phyloP scores from a whole-genome alignment of 1,140 invertebrate genomes.

The Philopotamus ludificatus region DNA sequence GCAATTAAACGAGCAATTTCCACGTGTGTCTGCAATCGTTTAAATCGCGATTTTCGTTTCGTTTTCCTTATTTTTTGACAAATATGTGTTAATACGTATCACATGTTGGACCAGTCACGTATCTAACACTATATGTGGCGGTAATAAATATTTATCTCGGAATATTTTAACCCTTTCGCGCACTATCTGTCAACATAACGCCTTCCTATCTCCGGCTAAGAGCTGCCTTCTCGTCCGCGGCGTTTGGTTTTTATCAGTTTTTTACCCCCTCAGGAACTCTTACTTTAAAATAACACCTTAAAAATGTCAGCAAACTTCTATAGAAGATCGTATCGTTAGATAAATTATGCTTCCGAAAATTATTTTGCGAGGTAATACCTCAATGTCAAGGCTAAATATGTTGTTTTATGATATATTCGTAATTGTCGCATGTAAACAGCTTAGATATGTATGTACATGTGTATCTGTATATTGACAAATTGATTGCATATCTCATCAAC shows the following conservation, averaged over 20 bases:
- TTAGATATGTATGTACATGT: constrained; percentile 5
- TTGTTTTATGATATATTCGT: background rate
- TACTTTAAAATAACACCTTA: background rate
- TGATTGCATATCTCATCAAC: constrained; percentile 26
- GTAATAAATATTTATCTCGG: background rate
- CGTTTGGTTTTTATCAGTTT: background rate
- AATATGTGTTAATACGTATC: too few species aligned
- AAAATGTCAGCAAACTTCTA: background rate
- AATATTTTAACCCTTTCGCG: background rate
- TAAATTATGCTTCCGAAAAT: background rate
- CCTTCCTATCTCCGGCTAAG: background rate
- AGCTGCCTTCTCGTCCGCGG: background rate
- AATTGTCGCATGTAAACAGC: background rate
- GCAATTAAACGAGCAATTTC: too few species aligned
- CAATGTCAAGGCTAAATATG: background rate
- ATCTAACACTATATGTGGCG: background rate
- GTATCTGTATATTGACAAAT: constrained; percentile 18
- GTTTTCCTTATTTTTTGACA: too few species aligned
- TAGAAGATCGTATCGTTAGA: background rate
- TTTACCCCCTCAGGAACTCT: background rate
- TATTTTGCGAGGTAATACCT: background rate
- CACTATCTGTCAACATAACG: background rate
- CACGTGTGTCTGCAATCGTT: too few species aligned
- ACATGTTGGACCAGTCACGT: too few species aligned
- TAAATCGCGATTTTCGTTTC: too few species aligned